Conservation (phyloP, 2,888 invertebrate genomes). For the Dolichomitus sp. region DNA sequence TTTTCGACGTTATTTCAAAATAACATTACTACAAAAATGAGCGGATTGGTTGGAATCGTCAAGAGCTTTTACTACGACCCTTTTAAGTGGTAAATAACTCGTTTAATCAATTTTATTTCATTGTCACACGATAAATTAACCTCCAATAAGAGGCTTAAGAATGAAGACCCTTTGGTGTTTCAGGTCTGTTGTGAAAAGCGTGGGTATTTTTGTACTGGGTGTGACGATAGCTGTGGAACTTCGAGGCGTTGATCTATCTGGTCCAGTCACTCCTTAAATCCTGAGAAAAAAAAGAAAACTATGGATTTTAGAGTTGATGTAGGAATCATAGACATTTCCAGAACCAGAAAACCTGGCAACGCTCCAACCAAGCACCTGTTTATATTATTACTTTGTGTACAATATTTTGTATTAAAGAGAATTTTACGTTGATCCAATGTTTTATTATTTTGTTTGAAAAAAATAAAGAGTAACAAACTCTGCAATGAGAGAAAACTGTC, state of each 20-base stretch:
- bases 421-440: constrained; percentile 12
- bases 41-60: constrained; percentile 83
- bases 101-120: not conserved
- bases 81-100: constrained; percentile 91
- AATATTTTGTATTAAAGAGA: constrained; percentile 26
- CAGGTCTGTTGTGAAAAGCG: constrained; percentile 94
- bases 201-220: constrained; percentile 92
- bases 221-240: constrained; percentile 93
- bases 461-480: not conserved
- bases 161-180: constrained; percentile 72
- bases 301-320: not conserved
- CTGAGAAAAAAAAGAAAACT: not conserved
- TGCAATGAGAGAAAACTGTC: not conserved
- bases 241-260: constrained; percentile 92
- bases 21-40: constrained; percentile 63
- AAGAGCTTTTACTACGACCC: constrained; percentile 92
- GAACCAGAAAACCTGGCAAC: not conserved
- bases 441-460: not conserved
- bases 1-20: not conserved
- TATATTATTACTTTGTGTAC: constrained; percentile 15
- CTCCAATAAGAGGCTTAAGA: not conserved
- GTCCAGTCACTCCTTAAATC: constrained; percentile 84
- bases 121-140: not conserved
- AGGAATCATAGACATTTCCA: not conserved
- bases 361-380: not conserved